A percentile compares a stretch with the other conserved stretches of the same genome.
These are phyloP conservation scores for Alethe castanea DNA, from an alignment of 2,113 vertebrate species.

Conservation along the genomic window DNA sequence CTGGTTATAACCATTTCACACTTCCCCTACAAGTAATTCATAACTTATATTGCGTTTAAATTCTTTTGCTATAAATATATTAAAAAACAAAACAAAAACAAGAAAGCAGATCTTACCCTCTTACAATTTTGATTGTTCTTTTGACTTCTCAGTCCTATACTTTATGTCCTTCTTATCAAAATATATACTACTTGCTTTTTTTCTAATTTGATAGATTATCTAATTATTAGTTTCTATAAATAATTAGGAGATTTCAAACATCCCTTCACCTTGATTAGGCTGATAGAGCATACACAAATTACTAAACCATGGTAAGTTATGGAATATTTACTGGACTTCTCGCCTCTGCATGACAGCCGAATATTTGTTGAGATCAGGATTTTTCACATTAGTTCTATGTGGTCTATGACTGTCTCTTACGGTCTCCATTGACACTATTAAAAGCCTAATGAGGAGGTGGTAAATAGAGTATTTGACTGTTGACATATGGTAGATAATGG, in stretches of 20 bases:
- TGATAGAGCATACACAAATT: neutral
- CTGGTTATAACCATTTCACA: neutral
- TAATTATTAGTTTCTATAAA: neutral
- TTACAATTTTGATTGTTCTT: neutral
- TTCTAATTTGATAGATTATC: neutral
- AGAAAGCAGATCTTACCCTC: neutral
- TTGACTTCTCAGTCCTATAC: neutral
- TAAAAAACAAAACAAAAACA: neutral
- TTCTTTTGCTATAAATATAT: neutral
- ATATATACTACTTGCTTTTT: neutral
- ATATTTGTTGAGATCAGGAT: neutral
- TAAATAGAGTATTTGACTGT: neutral
- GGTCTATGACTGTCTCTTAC: neutral
- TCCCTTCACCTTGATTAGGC: rapidly evolving
- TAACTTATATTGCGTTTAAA: neutral
- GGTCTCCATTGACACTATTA: neutral
- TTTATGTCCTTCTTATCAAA: neutral
- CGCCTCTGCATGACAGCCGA: neutral
- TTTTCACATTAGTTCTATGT: neutral
- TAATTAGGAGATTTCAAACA: neutral
- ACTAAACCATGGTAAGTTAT: neutral
- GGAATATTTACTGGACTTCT: neutral
- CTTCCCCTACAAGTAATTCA: neutral
- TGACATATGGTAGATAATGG: neutral
- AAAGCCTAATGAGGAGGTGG: neutral